Evolutionary conservation across 2,888 invertebrate genomes (phyloP).

Genomic region (Acholoe squamosa): DNA sequence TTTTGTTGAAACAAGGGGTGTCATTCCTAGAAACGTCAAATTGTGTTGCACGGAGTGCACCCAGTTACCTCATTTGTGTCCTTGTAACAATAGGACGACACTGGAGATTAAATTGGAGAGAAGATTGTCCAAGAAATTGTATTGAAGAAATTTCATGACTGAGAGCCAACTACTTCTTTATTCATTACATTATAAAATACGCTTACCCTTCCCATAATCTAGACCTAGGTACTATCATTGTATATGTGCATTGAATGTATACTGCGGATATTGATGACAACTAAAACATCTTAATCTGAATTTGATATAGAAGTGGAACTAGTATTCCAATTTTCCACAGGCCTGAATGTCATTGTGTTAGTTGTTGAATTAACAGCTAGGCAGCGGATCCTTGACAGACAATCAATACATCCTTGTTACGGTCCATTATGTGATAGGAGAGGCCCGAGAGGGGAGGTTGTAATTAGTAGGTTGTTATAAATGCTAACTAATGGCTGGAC

Average conservation of each 20-base stretch:
- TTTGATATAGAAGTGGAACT: too few relatives aligned
- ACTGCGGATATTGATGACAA: too few relatives aligned
- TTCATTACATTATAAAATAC: too few relatives aligned
- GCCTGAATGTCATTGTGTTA: background rate
- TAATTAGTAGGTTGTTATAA: background rate
- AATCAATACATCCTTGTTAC: background rate
- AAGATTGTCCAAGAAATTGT: background rate
- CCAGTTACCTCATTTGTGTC: background rate
- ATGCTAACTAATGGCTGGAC: background rate
- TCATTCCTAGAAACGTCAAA: slow-evolving; percentile 10
- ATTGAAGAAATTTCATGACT: background rate
- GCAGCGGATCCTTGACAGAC: background rate
- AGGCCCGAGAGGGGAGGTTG: background rate
- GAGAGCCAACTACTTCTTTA: background rate
- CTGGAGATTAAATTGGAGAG: background rate
- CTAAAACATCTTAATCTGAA: too few relatives aligned
- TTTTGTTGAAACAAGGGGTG: slow-evolving; percentile 6
- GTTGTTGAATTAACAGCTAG: background rate
- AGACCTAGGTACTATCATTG: too few relatives aligned
- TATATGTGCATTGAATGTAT: too few relatives aligned
- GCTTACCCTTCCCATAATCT: too few relatives aligned
- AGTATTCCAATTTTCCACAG: too few relatives aligned
- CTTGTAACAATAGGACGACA: background rate
- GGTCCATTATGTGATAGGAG: background rate
- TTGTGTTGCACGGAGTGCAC: background rate